phyloP scores from a whole-genome alignment of 2,797 vertebrate species.

The Oryzias sinensis region DNA sequence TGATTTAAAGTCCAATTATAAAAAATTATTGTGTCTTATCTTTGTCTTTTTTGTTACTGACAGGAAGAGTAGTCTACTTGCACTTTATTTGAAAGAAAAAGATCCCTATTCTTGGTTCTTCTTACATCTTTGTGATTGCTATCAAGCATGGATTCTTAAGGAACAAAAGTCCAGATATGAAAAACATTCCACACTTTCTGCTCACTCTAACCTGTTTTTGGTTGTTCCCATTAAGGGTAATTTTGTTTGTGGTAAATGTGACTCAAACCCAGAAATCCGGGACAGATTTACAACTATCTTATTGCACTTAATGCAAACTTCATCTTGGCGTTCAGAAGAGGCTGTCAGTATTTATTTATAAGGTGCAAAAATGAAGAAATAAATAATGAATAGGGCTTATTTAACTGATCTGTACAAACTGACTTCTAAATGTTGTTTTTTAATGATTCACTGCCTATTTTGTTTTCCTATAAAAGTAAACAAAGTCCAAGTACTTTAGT shows the following conservation, averaged over 20 bases:
- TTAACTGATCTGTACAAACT: too few species aligned
- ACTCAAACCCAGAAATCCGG: slow-evolving; percentile 65
- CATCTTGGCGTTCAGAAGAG: neutral
- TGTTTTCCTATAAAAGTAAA: too few species aligned
- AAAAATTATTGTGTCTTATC: too few species aligned
- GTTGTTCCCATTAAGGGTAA: slow-evolving; percentile 68
- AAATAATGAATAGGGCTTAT: too few species aligned
- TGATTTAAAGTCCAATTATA: slow-evolving; percentile 36
- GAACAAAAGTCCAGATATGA: slow-evolving; percentile 57
- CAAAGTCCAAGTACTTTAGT: too few species aligned
- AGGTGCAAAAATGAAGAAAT: neutral
- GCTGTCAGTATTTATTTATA: neutral
- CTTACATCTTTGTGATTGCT: slow-evolving; percentile 55
- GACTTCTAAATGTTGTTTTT: too few species aligned
- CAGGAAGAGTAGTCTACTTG: slow-evolving; percentile 67
- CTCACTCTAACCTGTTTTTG: slow-evolving; percentile 66
- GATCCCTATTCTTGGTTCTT: slow-evolving; percentile 52
- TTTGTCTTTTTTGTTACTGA: slow-evolving; percentile 45
- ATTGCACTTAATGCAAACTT: neutral
- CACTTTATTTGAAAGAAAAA: slow-evolving; percentile 77
- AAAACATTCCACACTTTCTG: slow-evolving; percentile 68
- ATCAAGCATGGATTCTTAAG: slow-evolving; percentile 50
- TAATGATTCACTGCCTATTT: too few species aligned
- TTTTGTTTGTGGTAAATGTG: slow-evolving; percentile 76
- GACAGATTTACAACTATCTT: neutral